Evolutionary conservation across 2,888 invertebrate genomes (phyloP).

Genomic region (Minunthozetes semirufus): DNA sequence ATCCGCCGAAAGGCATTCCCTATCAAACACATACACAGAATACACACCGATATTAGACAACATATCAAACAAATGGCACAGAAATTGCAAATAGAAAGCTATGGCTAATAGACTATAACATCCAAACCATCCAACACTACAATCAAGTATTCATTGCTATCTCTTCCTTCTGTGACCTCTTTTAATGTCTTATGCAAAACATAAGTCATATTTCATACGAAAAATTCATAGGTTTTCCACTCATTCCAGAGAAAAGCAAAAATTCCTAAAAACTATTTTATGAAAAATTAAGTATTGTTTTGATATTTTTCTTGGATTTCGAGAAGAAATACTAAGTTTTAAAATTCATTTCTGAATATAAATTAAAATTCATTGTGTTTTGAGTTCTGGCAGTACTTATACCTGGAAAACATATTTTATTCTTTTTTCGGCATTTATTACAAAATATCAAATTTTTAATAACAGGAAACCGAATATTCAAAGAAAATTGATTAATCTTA

Average conservation of each 20-base stretch:
- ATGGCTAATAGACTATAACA: not conserved
- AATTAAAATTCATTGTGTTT: slow-evolving; percentile 18
- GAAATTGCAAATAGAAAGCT: slow-evolving; percentile 16
- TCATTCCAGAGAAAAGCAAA: not conserved
- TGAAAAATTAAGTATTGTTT: slow-evolving; percentile 21
- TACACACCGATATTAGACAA: not conserved
- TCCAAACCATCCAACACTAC: too few species aligned
- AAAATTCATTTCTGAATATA: not conserved
- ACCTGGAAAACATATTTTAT: not conserved
- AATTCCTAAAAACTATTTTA: not conserved
- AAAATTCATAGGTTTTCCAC: not conserved
- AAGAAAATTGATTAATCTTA: too few species aligned
- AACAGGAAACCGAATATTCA: too few species aligned
- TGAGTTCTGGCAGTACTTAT: not conserved
- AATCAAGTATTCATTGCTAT: too few species aligned
- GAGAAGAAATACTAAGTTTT: not conserved
- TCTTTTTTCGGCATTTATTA: not conserved
- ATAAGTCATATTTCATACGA: not conserved
- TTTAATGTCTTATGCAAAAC: too few species aligned
- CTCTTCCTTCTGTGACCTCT: too few species aligned
- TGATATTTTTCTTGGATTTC: not conserved
- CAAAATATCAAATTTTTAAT: too few species aligned
- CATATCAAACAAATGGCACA: not conserved
- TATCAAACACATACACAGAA: not conserved
- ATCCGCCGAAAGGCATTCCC: slow-evolving; percentile 1